phyloP scores from a whole-genome alignment of 2,113 vertebrate species.

The Cariama cristata region DNA sequence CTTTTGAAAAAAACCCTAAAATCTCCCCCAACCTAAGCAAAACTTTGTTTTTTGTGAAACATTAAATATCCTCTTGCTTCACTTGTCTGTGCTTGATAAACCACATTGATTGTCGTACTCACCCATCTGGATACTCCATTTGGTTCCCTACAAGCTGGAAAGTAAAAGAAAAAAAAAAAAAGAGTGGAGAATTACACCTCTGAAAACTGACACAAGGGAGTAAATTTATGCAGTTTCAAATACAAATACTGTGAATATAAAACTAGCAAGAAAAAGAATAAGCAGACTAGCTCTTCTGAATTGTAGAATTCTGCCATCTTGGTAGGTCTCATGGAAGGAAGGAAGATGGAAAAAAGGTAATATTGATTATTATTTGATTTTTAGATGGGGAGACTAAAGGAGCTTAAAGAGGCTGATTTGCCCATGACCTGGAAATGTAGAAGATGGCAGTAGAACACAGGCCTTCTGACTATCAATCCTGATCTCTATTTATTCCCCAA shows the following conservation, averaged over 20 bases:
- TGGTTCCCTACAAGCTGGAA: conserved; percentile 63
- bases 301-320: neutral
- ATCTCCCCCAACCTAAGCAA: neutral
- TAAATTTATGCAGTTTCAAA: neutral
- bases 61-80: neutral
- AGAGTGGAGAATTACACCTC: neutral
- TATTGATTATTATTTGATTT: neutral
- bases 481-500: neutral
- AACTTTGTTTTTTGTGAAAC: neutral
- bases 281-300: neutral
- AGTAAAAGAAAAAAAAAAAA: neutral
- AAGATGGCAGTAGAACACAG: neutral
- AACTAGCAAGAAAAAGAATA: neutral
- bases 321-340: neutral
- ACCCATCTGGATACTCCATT: conserved; percentile 57
- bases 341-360: neutral
- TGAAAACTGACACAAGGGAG: neutral
- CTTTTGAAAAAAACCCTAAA: neutral
- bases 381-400: neutral
- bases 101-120: neutral
- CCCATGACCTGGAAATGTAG: neutral
- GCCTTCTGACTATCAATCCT: neutral
- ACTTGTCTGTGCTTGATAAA: neutral
- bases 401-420: neutral
- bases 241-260: neutral